Evolutionary conservation across 2,797 vertebrate species (phyloP).

Genomic region (Sebastes diploproa): DNA sequence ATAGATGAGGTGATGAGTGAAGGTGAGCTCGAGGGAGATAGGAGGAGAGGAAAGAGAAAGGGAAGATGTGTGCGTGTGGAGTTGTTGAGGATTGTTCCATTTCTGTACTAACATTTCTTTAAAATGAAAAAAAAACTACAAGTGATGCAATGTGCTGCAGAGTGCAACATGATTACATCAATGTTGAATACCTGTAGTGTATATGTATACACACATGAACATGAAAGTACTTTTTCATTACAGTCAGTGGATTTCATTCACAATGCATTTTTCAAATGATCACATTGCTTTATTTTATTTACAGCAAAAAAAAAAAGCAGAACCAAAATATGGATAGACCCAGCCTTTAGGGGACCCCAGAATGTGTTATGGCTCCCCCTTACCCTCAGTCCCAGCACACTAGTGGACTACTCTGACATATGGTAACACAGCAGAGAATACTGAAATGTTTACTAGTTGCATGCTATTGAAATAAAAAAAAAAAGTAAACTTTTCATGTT

Average conservation of each 20-base stretch:
- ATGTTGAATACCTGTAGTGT: not conserved
- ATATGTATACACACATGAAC: not conserved
- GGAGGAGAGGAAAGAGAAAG: slow-evolving; percentile 43
- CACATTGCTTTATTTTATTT: not conserved
- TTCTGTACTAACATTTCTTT: slow-evolving; percentile 19
- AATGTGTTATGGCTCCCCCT: too few relatives aligned
- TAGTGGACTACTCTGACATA: too few relatives aligned
- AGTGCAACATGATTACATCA: not conserved
- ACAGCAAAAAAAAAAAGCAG: not conserved
- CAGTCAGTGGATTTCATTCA: not conserved
- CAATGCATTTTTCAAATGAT: not conserved
- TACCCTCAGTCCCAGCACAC: not conserved
- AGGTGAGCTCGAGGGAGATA: slow-evolving; percentile 68
- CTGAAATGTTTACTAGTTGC: too few relatives aligned
- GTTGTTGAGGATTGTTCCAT: not conserved
- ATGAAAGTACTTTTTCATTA: not conserved
- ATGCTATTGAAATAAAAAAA: too few relatives aligned
- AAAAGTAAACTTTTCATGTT: too few relatives aligned
- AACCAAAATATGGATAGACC: not conserved
- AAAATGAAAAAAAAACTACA: not conserved
- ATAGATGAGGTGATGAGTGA: slow-evolving; percentile 75
- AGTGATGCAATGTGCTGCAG: not conserved
- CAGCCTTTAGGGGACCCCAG: too few relatives aligned
- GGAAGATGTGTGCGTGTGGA: too few relatives aligned
- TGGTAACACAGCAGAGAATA: too few relatives aligned